Conservation (phyloP, 2,113 vertebrate species). For the Lates calcarifer region DNA sequence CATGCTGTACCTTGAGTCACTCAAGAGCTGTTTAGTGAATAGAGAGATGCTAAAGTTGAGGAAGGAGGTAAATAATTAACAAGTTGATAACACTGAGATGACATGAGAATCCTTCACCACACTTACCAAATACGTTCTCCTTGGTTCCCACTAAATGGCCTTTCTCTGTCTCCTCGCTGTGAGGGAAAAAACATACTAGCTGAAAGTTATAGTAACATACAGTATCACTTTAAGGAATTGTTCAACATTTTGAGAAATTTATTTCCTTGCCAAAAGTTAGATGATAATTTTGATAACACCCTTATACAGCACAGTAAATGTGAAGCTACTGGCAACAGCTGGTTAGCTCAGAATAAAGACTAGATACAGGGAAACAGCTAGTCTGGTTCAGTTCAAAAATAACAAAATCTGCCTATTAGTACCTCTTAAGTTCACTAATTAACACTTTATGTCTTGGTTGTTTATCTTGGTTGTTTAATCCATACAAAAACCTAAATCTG, state of each 20-base stretch:
- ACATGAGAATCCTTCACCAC: conserved; percentile 23
- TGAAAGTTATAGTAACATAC: neutral
- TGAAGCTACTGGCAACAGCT: neutral
- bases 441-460: neutral
- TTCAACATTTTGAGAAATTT: neutral
- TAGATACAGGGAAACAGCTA: neutral
- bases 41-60: conserved; percentile 7
- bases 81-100: conserved; percentile 2
- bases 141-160: conserved; percentile 83
- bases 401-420: neutral
- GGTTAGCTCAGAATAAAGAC: neutral
- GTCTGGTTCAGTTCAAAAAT: neutral
- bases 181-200: conserved; percentile 70
- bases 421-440: neutral
- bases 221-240: neutral
- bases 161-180: conserved; percentile 90
- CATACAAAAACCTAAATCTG: neutral
- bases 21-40: conserved; percentile 4
- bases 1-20: neutral
- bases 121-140: conserved; percentile 91
- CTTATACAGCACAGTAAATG: neutral
- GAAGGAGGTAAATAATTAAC: conserved; percentile 32
- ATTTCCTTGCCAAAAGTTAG: neutral
- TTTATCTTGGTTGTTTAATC: neutral
- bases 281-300: neutral